Evolutionary conservation across 1,140 invertebrate species (phyloP), one percentile per base, ranked within the genome.

Genomic region (Carposina sasakii): DNA sequence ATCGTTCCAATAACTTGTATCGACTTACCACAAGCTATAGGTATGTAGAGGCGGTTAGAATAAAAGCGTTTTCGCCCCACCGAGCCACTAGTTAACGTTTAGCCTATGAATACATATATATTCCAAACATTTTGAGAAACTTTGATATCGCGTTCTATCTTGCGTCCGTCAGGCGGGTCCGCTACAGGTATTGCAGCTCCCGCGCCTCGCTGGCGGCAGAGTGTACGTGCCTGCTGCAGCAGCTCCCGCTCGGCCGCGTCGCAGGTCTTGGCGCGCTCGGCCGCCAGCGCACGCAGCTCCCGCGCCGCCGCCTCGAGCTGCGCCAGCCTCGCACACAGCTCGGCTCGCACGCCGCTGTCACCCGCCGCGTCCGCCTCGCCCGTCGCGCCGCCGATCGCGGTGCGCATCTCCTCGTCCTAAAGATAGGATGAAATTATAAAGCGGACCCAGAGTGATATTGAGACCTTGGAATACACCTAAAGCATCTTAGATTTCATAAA

Each of bases 261-360:
- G 23, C 98, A 84, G 2, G 95, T 97, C 83, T 98, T 98, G 94
- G 96, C 98, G 50, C 95, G 92, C 87, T 98, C 96, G 77, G 97
- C 95, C 50, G 94, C 96, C 78, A 98, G 96, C 10, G 93, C 92
- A 48, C 93, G 88, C 21, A 98, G 88, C 19, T 90, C 87, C 4
- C 92, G 92, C 1, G 98, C 89, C 33, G 95, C 88, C 45, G 91
- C 90, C 59, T 94, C 91, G 19, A 98, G 87, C 62, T 96, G 93
- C 26, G 88, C 82, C 42, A 96, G 88, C 41, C 96, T 87, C 61
- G 91, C 90, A 61, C 94, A 89, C 88, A 98, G 90, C 71, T 98
- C 96, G 36, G 50, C 63, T 28, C 47, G 28, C 37, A 62, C 60
- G 34, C 59, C 61, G 28, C 63, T 62, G 17, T 60, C 61, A 21